Conservation (phyloP, 1,140 invertebrate species). For the Diuraphis noxia region DNA sequence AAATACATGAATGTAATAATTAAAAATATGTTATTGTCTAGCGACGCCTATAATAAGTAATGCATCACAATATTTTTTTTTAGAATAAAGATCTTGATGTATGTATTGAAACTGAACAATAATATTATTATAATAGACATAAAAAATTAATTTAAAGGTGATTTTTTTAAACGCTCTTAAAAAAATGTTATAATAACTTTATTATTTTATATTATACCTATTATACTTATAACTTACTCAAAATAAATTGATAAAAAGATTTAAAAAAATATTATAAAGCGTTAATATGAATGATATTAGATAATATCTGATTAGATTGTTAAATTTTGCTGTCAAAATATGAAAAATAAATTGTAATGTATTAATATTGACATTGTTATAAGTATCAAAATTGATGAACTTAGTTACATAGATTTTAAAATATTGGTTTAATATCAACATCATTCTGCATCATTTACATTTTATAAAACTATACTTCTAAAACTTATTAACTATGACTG, state of each 20-base stretch:
- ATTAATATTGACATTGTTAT: background rate
- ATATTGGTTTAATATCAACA: too few relatives aligned
- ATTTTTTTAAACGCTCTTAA: background rate
- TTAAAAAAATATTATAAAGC: background rate
- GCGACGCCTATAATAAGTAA: background rate
- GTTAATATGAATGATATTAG: background rate
- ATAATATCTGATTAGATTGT: background rate
- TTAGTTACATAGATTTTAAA: too few relatives aligned
- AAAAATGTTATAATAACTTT: background rate
- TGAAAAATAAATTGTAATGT: background rate
- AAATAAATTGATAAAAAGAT: background rate
- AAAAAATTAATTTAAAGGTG: background rate
- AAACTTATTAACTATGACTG: background rate
- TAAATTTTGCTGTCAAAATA: background rate
- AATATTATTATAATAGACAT: background rate
- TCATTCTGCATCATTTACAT: background rate
- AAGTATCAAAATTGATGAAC: background rate
- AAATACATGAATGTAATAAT: background rate
- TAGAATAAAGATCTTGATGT: background rate
- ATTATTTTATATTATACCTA: background rate
- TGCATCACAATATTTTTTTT: background rate
- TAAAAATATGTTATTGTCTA: background rate
- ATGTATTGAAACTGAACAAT: background rate
- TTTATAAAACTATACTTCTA: background rate
- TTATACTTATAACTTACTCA: too few relatives aligned